Conservation (phyloP, 2,113 vertebrate species). For the Acanthisitta chloris region DNA sequence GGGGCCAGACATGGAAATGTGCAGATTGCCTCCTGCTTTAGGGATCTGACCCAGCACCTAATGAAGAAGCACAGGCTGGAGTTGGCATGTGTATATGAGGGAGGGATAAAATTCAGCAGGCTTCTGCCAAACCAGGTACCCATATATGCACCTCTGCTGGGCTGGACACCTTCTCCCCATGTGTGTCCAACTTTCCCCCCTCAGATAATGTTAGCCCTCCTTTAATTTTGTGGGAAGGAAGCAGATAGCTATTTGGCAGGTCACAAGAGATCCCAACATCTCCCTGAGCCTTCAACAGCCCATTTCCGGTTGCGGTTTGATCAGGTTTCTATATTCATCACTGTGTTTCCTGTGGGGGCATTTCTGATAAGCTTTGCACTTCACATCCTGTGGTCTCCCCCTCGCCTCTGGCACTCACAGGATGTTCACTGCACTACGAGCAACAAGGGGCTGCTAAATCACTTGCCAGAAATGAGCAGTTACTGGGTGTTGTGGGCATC, state of each 20-base stretch:
- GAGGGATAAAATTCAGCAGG: not conserved
- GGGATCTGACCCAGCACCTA: not conserved
- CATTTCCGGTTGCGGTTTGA: not conserved
- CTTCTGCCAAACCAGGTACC: not conserved
- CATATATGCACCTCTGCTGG: accelerated
- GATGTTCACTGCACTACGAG: not conserved
- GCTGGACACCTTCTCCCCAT: not conserved
- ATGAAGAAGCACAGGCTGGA: not conserved
- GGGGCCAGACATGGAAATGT: not conserved
- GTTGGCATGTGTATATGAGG: not conserved
- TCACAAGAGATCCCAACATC: slow-evolving; percentile 32
- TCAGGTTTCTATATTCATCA: slow-evolving; percentile 45
- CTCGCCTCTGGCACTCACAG: not conserved
- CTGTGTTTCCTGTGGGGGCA: slow-evolving; percentile 3
- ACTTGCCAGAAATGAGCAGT: not conserved
- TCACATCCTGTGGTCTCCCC: slow-evolving; percentile 32
- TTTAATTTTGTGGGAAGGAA: slow-evolving; percentile 31
- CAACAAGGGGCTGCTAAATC: not conserved
- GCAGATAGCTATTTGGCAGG: slow-evolving; percentile 8
- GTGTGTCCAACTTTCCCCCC: not conserved
- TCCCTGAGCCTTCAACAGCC: not conserved
- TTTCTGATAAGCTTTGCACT: slow-evolving; percentile 48
- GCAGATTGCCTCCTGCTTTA: not conserved
- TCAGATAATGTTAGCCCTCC: not conserved
- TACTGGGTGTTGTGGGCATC: not conserved